Conservation (phyloP, 2,888 invertebrate species). For the Drosophila monieri region DNA sequence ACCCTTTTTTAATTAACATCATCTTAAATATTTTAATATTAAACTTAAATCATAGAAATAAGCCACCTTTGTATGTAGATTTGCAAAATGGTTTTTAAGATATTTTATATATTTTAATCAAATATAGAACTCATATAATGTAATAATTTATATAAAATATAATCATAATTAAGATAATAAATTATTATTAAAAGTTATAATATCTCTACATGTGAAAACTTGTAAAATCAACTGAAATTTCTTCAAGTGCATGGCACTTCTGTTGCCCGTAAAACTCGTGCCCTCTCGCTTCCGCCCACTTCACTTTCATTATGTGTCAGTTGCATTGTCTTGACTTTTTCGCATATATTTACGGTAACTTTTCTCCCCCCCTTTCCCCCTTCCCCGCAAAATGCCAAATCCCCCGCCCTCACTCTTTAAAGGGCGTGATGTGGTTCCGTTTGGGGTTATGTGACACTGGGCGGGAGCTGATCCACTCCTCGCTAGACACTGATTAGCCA, state of each 20-base stretch:
- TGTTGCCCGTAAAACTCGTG: conserved; percentile 9
- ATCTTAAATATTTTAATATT: no score
- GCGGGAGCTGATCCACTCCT: conserved; percentile 11
- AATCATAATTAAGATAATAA: no score
- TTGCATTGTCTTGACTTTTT: conserved; percentile 60
- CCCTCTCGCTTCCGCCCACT: conserved; percentile 6
- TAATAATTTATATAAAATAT: no score
- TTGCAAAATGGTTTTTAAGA: no score
- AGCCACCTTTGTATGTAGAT: no score
- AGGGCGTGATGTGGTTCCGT: conserved; percentile 17
- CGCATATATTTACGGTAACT: conserved; percentile 21
- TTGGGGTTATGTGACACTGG: conserved; percentile 31
- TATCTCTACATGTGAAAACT: neutral
- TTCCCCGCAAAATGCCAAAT: neutral
- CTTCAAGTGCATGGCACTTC: conserved; percentile 12
- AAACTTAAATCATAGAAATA: no score
- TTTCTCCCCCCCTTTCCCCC: neutral
- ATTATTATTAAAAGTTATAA: no score
- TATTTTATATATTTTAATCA: no score
- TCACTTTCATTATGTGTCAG: conserved; percentile 58
- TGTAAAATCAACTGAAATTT: neutral
- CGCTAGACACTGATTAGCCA: conserved; percentile 46
- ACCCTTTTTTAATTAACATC: no score
- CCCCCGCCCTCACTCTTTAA: conserved; percentile 6
- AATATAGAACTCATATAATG: no score